Percentiles rank a stretch among this genome's conserved stretches.
Evolutionary conservation across 2,888 invertebrate genomes (phyloP).

Genomic region (Ennomos erosarius): DNA sequence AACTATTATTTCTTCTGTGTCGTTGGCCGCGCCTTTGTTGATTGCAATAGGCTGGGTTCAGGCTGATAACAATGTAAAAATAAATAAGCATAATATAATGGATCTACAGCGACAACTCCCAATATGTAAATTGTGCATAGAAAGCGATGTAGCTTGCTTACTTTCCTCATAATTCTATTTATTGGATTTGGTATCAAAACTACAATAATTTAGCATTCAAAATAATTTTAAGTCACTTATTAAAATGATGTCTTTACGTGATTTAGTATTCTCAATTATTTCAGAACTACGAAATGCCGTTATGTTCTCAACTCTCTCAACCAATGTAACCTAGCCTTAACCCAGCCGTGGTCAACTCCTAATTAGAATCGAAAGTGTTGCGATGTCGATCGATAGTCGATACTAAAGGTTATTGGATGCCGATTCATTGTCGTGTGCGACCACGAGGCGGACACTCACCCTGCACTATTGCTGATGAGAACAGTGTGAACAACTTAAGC

Average conservation of each 20-base stretch:
- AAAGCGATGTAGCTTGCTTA: no score
- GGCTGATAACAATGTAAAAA: not conserved
- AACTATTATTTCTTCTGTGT: slow-evolving; percentile 19
- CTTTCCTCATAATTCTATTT: no score
- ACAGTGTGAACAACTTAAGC: not conserved
- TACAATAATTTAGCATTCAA: not conserved
- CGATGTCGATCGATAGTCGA: slow-evolving; percentile 48
- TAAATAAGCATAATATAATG: no score
- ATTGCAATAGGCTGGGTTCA: slow-evolving; percentile 6
- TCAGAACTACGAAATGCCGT: no score
- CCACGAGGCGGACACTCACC: slow-evolving; percentile 38
- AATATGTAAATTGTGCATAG: no score
- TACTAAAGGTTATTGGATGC: slow-evolving; percentile 46
- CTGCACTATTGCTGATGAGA: slow-evolving; percentile 5
- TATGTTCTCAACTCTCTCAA: not conserved
- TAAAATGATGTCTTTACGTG: no score
- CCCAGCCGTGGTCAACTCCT: slow-evolving; percentile 32
- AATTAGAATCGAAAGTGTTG: slow-evolving; percentile 49
- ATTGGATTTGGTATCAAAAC: not conserved
- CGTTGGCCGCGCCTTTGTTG: slow-evolving; percentile 34
- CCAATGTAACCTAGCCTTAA: slow-evolving; percentile 20
- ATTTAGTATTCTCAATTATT: no score
- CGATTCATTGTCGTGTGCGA: slow-evolving; percentile 40
- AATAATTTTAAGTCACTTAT: no score
- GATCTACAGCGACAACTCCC: no score